phyloP scores from a whole-genome alignment of 1,140 invertebrate species.

The Antheraea mylitta region DNA sequence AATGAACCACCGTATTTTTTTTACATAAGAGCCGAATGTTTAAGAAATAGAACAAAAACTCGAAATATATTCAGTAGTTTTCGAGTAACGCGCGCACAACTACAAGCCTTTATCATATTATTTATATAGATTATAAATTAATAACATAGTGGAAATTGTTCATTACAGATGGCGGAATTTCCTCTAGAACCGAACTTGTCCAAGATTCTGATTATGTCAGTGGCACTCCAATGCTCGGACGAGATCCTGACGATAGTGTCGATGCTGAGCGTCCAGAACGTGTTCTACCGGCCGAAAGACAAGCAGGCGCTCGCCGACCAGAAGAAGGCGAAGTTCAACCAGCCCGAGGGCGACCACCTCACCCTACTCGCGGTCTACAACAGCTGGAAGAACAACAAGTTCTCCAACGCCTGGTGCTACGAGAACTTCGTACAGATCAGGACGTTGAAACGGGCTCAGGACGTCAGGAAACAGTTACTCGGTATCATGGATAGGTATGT shows the following conservation, averaged over 20 bases:
- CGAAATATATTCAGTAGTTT: no score
- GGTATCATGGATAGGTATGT: slow-evolving; percentile 96
- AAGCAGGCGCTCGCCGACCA: slow-evolving; percentile 99
- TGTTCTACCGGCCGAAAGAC: slow-evolving; percentile 98
- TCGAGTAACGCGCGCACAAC: no score
- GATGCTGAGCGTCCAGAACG: slow-evolving; percentile 99
- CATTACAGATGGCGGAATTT: slow-evolving; percentile 97
- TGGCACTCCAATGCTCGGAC: slow-evolving; percentile 98
- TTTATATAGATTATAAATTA: no score
- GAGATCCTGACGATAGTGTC: slow-evolving; percentile 99
- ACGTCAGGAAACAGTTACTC: slow-evolving; percentile 98
- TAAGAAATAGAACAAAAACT: no score
- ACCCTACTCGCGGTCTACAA: slow-evolving; percentile 99
- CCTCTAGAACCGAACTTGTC: slow-evolving; percentile 99
- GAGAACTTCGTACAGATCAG: slow-evolving; percentile 99
- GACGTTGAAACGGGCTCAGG: slow-evolving; percentile 97
- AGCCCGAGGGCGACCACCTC: slow-evolving; percentile 98
- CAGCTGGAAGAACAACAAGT: slow-evolving; percentile 99
- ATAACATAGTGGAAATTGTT: no score
- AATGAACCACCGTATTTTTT: no score
- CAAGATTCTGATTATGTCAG: slow-evolving; percentile 99
- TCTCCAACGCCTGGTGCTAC: slow-evolving; percentile 99
- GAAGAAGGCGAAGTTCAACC: slow-evolving; percentile 99
- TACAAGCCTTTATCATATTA: no score
- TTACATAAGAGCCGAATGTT: no score